Percentiles rank a stretch among this genome's conserved stretches.
phyloP scores from a whole-genome alignment of 2,113 vertebrate species.

The Xenopus tropicalis region UCB_Xtro_10.0 CM004446.2:15937001-15937500 shows the following conservation, averaged over 20 bases:
- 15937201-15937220: slow-evolving; percentile 83
- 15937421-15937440: slow-evolving; percentile 86
- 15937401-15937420: slow-evolving; percentile 76
- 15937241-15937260: slow-evolving; percentile 77
- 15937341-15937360: neutral
- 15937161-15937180: slow-evolving; percentile 80
- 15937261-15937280: neutral
- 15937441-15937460: slow-evolving; percentile 82
- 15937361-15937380: slow-evolving; percentile 38
- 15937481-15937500: slow-evolving; percentile 86
- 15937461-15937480: slow-evolving; percentile 80
- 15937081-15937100: slow-evolving; percentile 78
- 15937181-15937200: slow-evolving; percentile 83
- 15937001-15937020: no score
- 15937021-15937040: no score
- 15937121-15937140: slow-evolving; percentile 85
- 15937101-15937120: slow-evolving; percentile 75
- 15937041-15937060: slow-evolving; percentile 47
- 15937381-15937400: slow-evolving; percentile 60
- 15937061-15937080: slow-evolving; percentile 86
- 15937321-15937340: slow-evolving; percentile 2
- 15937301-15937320: slow-evolving; percentile 17
- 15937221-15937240: slow-evolving; percentile 81
- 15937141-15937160: slow-evolving; percentile 88
- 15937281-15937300: neutral